Evolutionary conservation across 2,113 vertebrate genomes (phyloP), one percentile per base, ranked within the genome.

Genomic region (Oreotrochilus melanogaster): DNA sequence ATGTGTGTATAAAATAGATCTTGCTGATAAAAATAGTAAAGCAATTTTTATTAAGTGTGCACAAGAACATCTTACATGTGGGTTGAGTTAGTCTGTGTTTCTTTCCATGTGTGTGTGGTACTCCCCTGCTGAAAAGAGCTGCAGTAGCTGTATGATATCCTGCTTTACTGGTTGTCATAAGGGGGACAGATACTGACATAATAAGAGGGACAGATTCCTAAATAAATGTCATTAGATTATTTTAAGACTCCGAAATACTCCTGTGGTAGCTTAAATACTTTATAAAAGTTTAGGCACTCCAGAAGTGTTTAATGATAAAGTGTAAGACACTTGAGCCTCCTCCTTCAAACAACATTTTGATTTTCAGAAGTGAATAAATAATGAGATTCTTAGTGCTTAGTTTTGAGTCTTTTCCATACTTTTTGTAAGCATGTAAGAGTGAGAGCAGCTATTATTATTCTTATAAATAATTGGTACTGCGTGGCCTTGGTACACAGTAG

Each of bases 391-490:
- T 73, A 75, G 47, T 73, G 73, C 47, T 88, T 92, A 61, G 11
- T 39, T 65, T 65, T 73, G 74, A 78, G 74, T 80, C 31, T 86
- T 89, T n/a, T 96, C 45, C 8, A 51, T 86, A 42, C 88, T 85
- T 24, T 81, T 96, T 94, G 25, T 50, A 79, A 88, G 53, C 19
- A 39, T 39, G 39, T 39, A 39, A 13, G 11, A 83, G 24, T 30
- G 18, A 54, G 54, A 58, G 57, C 35, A 58, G 28, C 72, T 91
- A 51, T 57, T 82, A 42, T 75, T 85, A 65, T 96, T 93, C 96
- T 96, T 93, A 93, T 96, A 97, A 97, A 92, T 92, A 43, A 94
- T 96, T 82, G 91, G 75, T 73, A 95, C 95, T 98, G 94, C 95
- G 61, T 96, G 95, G 96, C 66, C 95, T 93, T 97, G 80, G 91